These are phyloP conservation scores for Amblyopsis hoosieri DNA, from an alignment of 2,797 vertebrate species.

Conservation along the genomic window DNA sequence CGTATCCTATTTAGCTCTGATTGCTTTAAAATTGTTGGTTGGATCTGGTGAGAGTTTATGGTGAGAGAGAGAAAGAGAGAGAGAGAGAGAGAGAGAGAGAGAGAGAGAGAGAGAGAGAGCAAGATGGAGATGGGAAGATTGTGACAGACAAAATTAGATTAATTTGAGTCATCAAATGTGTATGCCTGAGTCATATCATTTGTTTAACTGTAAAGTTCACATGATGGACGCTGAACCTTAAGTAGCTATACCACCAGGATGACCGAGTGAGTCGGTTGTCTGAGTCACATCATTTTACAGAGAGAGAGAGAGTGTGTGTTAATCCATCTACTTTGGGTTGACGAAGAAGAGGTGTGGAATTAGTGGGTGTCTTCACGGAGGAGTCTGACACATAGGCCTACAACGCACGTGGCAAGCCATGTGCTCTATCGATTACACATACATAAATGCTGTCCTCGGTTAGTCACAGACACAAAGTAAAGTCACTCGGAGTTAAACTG, in stretches of 20 bases:
- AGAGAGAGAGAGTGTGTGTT: slow-evolving; percentile 36
- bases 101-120: background rate
- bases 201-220: slow-evolving; percentile 42
- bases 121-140: background rate
- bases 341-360: slow-evolving; percentile 63
- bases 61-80: background rate
- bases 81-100: background rate
- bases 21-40: too few species aligned
- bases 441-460: slow-evolving; percentile 1
- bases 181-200: slow-evolving; percentile 51
- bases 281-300: slow-evolving; percentile 7
- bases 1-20: too few species aligned
- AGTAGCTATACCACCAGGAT: slow-evolving; percentile 36
- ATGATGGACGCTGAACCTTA: slow-evolving; percentile 11
- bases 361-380: slow-evolving; percentile 60
- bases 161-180: slow-evolving; percentile 1
- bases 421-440: background rate
- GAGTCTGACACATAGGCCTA: slow-evolving; percentile 57
- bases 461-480: background rate
- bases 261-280: background rate
- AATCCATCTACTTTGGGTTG: slow-evolving; percentile 51
- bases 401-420: background rate
- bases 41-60: slow-evolving; percentile 1
- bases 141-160: background rate
- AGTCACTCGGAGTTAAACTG: background rate